These are phyloP conservation scores for Leptoteleia sp. DNA, from an alignment of 1,140 invertebrate species.

Conservation along the genomic window DNA sequence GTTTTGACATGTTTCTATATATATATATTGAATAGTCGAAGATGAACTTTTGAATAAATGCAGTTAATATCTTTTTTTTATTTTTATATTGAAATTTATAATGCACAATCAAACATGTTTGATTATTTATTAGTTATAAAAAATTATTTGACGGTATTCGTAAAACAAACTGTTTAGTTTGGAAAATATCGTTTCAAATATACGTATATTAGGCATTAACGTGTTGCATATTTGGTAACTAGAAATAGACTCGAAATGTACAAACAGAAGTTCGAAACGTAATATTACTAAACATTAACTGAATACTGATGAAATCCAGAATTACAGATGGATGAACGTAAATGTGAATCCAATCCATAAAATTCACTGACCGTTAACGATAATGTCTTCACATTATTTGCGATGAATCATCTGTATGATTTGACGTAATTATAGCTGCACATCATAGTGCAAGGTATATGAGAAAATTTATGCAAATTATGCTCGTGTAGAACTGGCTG, in stretches of 20 bases:
- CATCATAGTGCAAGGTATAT: slow-evolving; percentile 67
- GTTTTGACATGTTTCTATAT: too few species aligned
- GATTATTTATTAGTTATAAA: too few species aligned
- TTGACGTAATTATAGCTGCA: slow-evolving; percentile 71
- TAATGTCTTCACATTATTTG: slow-evolving; percentile 59
- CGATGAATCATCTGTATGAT: slow-evolving; percentile 69
- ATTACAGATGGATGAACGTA: slow-evolving; percentile 26
- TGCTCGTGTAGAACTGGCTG: slow-evolving; percentile 72
- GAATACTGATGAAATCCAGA: slow-evolving; percentile 50
- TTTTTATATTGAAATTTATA: too few species aligned
- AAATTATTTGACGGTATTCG: too few species aligned
- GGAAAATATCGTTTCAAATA: too few species aligned
- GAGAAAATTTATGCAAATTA: slow-evolving; percentile 75
- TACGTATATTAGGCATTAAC: too few species aligned
- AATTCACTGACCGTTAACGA: slow-evolving; percentile 51
- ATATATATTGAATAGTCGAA: too few species aligned
- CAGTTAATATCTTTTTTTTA: too few species aligned
- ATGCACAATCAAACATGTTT: too few species aligned
- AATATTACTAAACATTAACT: slow-evolving; percentile 65
- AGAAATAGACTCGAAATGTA: slow-evolving; percentile 51
- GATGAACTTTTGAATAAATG: too few species aligned
- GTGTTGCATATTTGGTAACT: too few species aligned
- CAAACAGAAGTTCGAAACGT: slow-evolving; percentile 38
- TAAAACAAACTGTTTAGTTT: too few species aligned
- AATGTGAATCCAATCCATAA: slow-evolving; percentile 60